Percentiles rank a stretch among this genome's conserved stretches.
These are phyloP conservation scores for Zaprionus taronus DNA, from an alignment of 1,140 invertebrate genomes.

Conservation along the genomic window DNA sequence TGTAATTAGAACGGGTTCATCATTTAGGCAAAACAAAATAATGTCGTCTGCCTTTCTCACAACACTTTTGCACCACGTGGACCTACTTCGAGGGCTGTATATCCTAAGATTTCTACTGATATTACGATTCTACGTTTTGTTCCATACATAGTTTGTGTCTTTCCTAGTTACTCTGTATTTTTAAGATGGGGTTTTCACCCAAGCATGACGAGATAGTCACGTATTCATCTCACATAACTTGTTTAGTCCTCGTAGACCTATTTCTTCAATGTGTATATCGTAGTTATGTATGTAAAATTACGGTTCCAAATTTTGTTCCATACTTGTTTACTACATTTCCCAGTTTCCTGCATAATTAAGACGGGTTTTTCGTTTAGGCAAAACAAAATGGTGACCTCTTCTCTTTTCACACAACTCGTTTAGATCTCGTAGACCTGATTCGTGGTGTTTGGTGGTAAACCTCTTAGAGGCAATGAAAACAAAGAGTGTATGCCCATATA, in stretches of 20 bases:
- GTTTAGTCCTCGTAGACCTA: too few species aligned
- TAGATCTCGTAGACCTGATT: neutral
- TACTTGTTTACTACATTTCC: neutral
- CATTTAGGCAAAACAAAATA: too few species aligned
- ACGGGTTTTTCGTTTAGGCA: neutral
- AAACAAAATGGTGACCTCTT: slow-evolving; percentile 2
- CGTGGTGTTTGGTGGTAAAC: neutral
- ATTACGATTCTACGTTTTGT: too few species aligned
- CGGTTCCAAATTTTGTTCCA: neutral
- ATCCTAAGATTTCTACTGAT: too few species aligned
- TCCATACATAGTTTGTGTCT: too few species aligned
- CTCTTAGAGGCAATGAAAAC: neutral
- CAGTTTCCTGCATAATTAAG: neutral
- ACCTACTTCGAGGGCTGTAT: too few species aligned
- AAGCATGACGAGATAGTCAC: too few species aligned
- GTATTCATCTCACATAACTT: too few species aligned
- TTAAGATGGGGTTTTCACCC: neutral
- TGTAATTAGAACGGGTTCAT: neutral
- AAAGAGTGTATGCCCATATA: slow-evolving; percentile 25
- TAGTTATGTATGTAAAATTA: neutral
- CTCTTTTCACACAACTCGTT: neutral
- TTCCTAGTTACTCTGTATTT: neutral
- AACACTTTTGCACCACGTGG: too few species aligned
- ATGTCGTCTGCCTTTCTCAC: too few species aligned
- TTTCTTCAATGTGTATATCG: too few species aligned